Base-by-base conservation (phyloP, 2,888 invertebrate species). In the Macrophya annulata region DNA sequence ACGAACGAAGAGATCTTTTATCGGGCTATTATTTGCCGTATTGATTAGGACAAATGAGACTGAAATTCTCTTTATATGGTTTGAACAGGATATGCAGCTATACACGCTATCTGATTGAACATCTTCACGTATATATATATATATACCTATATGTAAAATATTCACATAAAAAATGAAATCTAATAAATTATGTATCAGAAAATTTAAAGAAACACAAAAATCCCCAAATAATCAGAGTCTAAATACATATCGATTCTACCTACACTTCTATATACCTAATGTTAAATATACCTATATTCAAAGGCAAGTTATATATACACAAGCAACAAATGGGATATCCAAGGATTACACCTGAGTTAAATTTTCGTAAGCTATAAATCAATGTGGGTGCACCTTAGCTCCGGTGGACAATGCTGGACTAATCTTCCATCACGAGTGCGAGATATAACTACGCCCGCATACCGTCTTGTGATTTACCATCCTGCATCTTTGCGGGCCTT, bases 361-460 rank as follows among this genome's bases (percentile, higher is more conserved):
- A 68, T 85, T 85, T 85, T 85, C 82, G 82, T 85, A 45, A 89
- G 89, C 91, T 90, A 92, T 92, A 92, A 92, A 92, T 92, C 92
- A 92, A 92, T 90, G 90, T 88, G 90, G 10, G 10, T 89, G 90
- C 82, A 83, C 89, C 91, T 90, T 90, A 31, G 31, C 91, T 90
- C 90, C 90, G 90, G 90, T 90, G 90, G 91, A 92, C 92, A 92
- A 92, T 92, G 91, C 92, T 90, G 91, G 91, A 92, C 92, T 92
- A 92, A 92, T 92, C 92, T 92, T 92, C 92, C 92, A 92, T 92
- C 92, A 92, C 92, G 91, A 91, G 91, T 91, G 92, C 91, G 92
- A 91, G 92, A 92, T 92, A 92, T 92, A 92, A 92, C 92, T 92
- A 92, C 92, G 92, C 92, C 92, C 92, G 92, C 92, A 93, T 93